Conservation (phyloP, 2,888 invertebrate species). For the Dynastes tityus region DNA sequence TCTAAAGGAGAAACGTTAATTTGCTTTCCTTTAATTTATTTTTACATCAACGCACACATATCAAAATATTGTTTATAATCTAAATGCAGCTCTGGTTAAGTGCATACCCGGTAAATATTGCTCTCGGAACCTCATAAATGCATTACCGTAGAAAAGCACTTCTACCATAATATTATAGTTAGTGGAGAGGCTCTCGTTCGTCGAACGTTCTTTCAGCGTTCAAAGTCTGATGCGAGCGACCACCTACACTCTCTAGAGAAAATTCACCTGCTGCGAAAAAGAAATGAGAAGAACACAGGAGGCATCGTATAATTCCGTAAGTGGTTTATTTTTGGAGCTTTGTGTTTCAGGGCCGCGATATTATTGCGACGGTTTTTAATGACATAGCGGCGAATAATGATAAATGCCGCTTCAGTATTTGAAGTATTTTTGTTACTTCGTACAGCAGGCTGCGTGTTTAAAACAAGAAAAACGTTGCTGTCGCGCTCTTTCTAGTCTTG, state of each 20-base stretch:
- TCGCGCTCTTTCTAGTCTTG: not conserved
- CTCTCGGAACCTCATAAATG: not conserved
- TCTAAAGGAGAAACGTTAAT: too few relatives aligned
- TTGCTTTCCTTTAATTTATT: too few relatives aligned
- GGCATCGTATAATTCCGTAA: conserved; percentile 1
- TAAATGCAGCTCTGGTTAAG: too few relatives aligned
- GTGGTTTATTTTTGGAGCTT: conserved; percentile 23
- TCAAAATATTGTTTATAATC: too few relatives aligned
- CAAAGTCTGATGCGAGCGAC: not conserved
- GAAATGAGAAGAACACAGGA: not conserved
- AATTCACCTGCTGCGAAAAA: not conserved
- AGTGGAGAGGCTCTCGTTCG: not conserved
- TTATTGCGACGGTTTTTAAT: conserved; percentile 5
- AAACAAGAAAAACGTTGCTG: not conserved
- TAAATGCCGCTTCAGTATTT: not conserved
- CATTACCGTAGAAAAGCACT: not conserved
- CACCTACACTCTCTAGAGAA: not conserved
- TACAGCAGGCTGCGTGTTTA: not conserved
- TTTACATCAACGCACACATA: too few relatives aligned
- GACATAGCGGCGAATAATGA: conserved; percentile 4
- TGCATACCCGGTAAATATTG: not conserved
- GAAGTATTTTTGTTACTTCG: not conserved
- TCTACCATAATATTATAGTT: conserved; percentile 6
- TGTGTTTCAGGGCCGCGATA: not conserved
- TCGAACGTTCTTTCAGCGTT: not conserved